Evolutionary conservation across 2,888 invertebrate genomes (phyloP).

Genomic region (Scelioninae gen. 1): DNA sequence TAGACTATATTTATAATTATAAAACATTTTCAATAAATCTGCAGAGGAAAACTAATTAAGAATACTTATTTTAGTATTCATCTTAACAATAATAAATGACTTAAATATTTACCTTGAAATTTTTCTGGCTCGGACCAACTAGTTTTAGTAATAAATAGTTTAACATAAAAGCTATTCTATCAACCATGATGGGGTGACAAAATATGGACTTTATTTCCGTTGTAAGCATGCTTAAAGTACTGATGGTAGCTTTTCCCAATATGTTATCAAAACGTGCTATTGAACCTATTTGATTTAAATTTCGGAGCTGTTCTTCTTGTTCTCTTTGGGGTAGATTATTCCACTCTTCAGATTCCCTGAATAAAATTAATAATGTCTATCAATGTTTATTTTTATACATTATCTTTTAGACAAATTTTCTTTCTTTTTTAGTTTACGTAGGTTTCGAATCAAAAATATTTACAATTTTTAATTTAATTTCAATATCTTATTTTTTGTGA

Average conservation of each 20-base stretch:
- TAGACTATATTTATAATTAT: no score
- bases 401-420: background rate
- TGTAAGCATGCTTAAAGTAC: conserved; percentile 91
- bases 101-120: conserved; percentile 89
- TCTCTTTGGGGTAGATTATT: conserved; percentile 88
- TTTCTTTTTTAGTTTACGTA: no score
- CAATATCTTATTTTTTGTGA: no score
- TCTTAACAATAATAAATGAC: background rate
- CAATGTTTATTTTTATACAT: background rate
- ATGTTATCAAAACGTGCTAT: conserved; percentile 96
- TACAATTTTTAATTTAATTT: no score
- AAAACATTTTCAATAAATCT: no score
- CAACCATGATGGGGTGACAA: conserved; percentile 95
- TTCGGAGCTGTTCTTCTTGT: conserved; percentile 89
- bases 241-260: conserved; percentile 94
- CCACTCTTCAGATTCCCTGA: conserved; percentile 91
- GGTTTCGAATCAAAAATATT: no score
- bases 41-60: no score
- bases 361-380: conserved; percentile 8
- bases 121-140: conserved; percentile 95
- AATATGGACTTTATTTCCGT: conserved; percentile 92
- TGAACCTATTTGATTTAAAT: conserved; percentile 91
- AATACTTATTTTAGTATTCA: no score
- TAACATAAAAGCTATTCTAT: conserved; percentile 96
- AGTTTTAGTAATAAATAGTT: conserved; percentile 96